Evolutionary conservation across 2,797 vertebrate genomes (phyloP), one percentile per base, ranked within the genome.

Genomic region (Forpus xanthops): DNA sequence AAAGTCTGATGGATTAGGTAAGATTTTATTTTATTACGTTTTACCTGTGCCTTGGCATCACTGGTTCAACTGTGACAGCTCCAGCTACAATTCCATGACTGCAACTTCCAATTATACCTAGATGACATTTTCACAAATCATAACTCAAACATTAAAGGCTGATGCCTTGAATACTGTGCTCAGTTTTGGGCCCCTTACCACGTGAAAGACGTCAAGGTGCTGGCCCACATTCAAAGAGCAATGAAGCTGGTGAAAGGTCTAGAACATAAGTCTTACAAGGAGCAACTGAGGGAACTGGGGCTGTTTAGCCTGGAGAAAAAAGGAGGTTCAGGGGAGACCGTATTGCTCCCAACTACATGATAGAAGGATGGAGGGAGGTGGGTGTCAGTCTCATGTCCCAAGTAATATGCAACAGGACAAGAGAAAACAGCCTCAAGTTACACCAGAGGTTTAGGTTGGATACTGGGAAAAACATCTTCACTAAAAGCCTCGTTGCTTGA

Each of bases 331-430:
- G 15, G 14, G n/a, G 37, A 58, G 28, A 55, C 14, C 13, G n/a
- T n/a, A 12, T 1, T 9, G 24, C 11, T 53, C 33, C 28, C 66
- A 53, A 0, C 33, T 35, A 1, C 2, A 1, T 28, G 41, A 42
- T 37, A 39, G 31, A 41, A 49, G 27, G 3, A 17, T 61, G 47
- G 20, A 55, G 16, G 0, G 2, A 73, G 13, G n/a, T 45, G 42
- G 71, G 24, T 37, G 14, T 42, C 53, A 35, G 47, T 61, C 61
- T 27, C 23, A 28, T 42, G 28, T 47, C 49, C 66, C 53, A 37
- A n/a, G 15, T 67, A 42, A 45, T 17, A 77, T 15, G n/a, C 4
- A 3, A 14, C 12, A n/a, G 31, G 35, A 73, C 6, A 61, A 73
- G 47, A 55, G 41, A 16, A 73, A 61, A 21, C 1, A 2, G 47